Base-by-base conservation (phyloP, 2,888 invertebrate species). In the Apodemia mormo region DNA sequence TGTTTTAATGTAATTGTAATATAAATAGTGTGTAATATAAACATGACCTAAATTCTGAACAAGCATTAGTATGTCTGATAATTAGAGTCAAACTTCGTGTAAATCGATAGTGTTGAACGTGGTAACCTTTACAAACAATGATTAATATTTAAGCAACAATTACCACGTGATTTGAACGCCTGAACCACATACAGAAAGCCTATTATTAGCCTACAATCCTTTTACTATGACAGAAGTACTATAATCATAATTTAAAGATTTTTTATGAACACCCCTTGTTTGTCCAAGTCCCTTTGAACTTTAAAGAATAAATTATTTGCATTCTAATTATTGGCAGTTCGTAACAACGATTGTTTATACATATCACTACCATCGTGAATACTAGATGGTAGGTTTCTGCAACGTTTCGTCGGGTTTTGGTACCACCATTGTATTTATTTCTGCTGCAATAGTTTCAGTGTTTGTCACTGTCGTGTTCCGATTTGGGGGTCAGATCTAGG, bases 101-200 rank as follows among this genome's bases (percentile, higher is more conserved):
- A 33, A 64, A 67, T 68, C 66, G 65, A 70, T 71, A 40, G 58
- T 65, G 37, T 33, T 30, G 61, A 64, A 64, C 33, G 61, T 14
- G 22, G 67, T 72, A 75, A 76, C 76, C 77, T 77, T 75, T 76
- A 71, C 73, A 74, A 76, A 76, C 74, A 76, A 56, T 68, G 72
- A 65, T 77, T 72, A 73, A 77, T 77, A 73, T 72, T 74, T 75
- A 33, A 77, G 64, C 68, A 65, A 22, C 76, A 73, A 73, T 76
- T 73, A 76, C 72, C 37, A 37, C 7, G 61, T 64, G 61, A 64
- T 64, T 64, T 14, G 37, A 37, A 64, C 29, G 58, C 14, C 37
- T 14, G 14, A 14, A 58, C 61, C 8, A 64, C 61, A 30, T 33
- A n/a, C 61, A 12, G 14, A 33, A 37, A 37, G 61, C 33, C 33